These are phyloP conservation scores for Tricholaema leucomelas DNA, from an alignment of 2,113 vertebrate species.

Conservation along the genomic window DNA sequence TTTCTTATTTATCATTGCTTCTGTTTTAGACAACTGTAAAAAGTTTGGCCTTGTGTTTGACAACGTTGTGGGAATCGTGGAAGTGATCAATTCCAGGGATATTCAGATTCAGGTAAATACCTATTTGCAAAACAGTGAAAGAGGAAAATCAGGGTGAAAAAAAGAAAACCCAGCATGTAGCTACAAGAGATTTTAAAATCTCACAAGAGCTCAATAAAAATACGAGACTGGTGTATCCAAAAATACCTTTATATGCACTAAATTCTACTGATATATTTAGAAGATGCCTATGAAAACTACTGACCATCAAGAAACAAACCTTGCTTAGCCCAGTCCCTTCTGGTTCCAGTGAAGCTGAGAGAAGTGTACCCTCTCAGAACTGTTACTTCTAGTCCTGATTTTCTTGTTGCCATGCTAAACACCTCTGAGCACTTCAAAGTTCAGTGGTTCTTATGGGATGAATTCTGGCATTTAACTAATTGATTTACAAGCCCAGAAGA, in stretches of 20 bases:
- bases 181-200: not conserved
- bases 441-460: not conserved
- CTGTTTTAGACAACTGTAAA: constrained; percentile 89
- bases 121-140: not conserved
- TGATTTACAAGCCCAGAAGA: not conserved
- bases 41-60: constrained; percentile 97
- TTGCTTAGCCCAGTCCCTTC: not conserved
- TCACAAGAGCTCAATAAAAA: not conserved
- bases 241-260: not conserved
- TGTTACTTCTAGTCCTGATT: not conserved
- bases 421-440: not conserved
- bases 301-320: not conserved
- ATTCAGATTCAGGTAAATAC: constrained; percentile 89
- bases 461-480: not conserved
- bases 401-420: not conserved
- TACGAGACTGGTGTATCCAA: not conserved
- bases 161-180: not conserved
- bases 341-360: not conserved
- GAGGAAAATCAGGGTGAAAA: not conserved
- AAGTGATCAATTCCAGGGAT: constrained; percentile 94
- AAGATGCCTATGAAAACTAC: not conserved
- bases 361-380: not conserved
- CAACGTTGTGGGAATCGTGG: constrained; percentile 94
- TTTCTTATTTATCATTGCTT: constrained; percentile 31
- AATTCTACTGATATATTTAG: not conserved